phyloP scores from a whole-genome alignment of 2,888 invertebrate species.

The Ormyrus rosae region DNA sequence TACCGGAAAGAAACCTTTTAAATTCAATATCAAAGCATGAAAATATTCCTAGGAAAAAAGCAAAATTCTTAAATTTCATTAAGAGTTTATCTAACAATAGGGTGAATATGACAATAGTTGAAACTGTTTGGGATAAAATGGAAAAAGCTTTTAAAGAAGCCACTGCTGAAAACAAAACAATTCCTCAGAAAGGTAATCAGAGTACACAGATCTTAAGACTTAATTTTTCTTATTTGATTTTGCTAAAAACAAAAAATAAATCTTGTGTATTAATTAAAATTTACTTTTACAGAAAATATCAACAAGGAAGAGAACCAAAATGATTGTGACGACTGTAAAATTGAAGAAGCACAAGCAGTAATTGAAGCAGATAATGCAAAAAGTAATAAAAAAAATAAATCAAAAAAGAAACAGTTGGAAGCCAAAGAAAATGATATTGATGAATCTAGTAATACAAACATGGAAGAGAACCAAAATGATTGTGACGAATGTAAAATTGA shows the following conservation, averaged over 20 bases:
- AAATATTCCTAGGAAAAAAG: constrained; percentile 91
- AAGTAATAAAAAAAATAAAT: constrained; percentile 59
- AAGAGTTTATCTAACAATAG: constrained; percentile 80
- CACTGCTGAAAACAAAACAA: constrained; percentile 47
- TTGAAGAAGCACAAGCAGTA: constrained; percentile 13
- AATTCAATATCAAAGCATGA: constrained; percentile 83
- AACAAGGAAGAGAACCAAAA: constrained; percentile 65
- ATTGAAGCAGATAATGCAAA: constrained; percentile 18
- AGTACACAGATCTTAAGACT: no score
- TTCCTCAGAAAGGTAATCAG: constrained; percentile 23
- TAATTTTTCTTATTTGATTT: no score
- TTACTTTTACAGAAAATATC: constrained; percentile 26
- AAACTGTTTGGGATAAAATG: constrained; percentile 82
- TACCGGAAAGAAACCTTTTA: constrained; percentile 80
- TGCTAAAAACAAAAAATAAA: no score
- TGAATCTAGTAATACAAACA: constrained; percentile 27
- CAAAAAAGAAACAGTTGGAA: constrained; percentile 63
- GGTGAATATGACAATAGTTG: constrained; percentile 79
- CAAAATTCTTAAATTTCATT: constrained; percentile 88
- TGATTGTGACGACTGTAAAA: constrained; percentile 66
- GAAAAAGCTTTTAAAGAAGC: constrained; percentile 69
- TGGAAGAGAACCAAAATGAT: constrained; percentile 68
- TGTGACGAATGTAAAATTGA: constrained; percentile 64
- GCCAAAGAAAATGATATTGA: constrained; percentile 37
- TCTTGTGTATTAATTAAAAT: no score